phyloP scores from a whole-genome alignment of 1,140 invertebrate genomes.

The Apis florea region DNA sequence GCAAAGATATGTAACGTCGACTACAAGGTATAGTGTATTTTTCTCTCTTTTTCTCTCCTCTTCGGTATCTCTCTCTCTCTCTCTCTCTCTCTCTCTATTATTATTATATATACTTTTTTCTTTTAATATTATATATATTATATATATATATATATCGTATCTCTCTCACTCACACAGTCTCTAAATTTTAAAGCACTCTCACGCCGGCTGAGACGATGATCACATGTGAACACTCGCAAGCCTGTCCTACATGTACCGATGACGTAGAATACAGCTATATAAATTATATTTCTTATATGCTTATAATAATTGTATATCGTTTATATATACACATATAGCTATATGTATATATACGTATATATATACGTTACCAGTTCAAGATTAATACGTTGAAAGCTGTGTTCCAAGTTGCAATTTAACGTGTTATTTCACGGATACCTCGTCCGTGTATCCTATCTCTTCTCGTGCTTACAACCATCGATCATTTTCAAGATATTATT shows the following conservation, averaged over 20 bases:
- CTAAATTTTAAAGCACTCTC: slow-evolving; percentile 64
- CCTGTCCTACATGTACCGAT: slow-evolving; percentile 56
- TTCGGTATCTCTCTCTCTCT: slow-evolving; percentile 13
- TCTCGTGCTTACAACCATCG: background rate
- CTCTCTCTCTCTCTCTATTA: slow-evolving; percentile 19
- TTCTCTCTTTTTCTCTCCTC: slow-evolving; percentile 23
- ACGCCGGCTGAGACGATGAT: slow-evolving; percentile 59
- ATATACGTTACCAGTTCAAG: slow-evolving; percentile 46
- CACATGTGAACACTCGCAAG: slow-evolving; percentile 60
- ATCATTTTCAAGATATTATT: background rate
- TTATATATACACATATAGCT: slow-evolving; percentile 60
- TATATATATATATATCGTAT: slow-evolving; percentile 27
- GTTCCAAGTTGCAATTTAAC: background rate
- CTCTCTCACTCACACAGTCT: slow-evolving; percentile 49
- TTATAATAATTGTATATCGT: slow-evolving; percentile 58
- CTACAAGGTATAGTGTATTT: slow-evolving; percentile 58
- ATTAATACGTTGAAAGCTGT: background rate
- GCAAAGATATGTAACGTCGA: slow-evolving; percentile 66
- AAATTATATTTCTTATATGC: slow-evolving; percentile 64
- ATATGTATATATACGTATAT: slow-evolving; percentile 55
- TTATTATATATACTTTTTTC: slow-evolving; percentile 31
- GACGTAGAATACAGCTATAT: slow-evolving; percentile 64
- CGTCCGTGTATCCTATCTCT: background rate
- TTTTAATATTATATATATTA: slow-evolving; percentile 36
- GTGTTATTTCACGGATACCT: background rate